phyloP scores from a whole-genome alignment of 2,888 invertebrate genomes.

The Vannuccia rotundouncinata region DNA sequence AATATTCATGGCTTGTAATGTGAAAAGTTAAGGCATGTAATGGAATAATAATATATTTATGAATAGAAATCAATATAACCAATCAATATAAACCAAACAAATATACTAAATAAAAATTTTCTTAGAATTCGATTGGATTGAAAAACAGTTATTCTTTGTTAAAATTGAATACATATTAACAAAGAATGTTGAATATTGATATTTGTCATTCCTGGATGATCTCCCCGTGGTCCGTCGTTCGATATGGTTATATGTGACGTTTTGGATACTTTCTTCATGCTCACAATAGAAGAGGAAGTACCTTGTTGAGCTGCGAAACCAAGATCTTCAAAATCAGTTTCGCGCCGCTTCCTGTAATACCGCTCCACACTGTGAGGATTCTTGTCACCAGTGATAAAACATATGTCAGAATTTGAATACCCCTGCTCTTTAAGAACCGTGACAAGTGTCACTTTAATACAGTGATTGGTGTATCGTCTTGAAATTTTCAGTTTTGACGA shows the following conservation, averaged over 20 bases:
- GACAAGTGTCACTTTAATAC: too few relatives aligned
- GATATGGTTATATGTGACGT: not conserved
- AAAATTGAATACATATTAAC: not conserved
- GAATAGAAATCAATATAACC: not conserved
- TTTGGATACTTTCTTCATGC: constrained; percentile 21
- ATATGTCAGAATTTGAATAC: not conserved
- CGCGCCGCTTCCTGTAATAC: constrained; percentile 18
- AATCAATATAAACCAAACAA: too few relatives aligned
- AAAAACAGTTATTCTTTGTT: not conserved
- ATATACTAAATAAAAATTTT: too few relatives aligned
- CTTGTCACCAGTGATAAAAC: not conserved
- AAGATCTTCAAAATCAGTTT: not conserved
- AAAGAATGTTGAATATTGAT: not conserved
- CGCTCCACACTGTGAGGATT: constrained; percentile 18
- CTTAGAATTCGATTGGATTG: too few relatives aligned
- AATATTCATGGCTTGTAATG: not conserved
- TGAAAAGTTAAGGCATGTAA: not conserved
- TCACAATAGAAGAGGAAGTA: constrained; percentile 10
- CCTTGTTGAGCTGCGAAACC: constrained; percentile 11
- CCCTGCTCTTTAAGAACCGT: not conserved
- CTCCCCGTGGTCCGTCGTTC: not conserved
- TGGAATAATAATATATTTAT: not conserved
- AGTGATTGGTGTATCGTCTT: not conserved
- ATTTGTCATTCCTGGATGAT: not conserved
- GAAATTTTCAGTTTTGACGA: not conserved